phyloP scores from a whole-genome alignment of 2,888 invertebrate genomes.

The Sarcophaga carnaria region DNA sequence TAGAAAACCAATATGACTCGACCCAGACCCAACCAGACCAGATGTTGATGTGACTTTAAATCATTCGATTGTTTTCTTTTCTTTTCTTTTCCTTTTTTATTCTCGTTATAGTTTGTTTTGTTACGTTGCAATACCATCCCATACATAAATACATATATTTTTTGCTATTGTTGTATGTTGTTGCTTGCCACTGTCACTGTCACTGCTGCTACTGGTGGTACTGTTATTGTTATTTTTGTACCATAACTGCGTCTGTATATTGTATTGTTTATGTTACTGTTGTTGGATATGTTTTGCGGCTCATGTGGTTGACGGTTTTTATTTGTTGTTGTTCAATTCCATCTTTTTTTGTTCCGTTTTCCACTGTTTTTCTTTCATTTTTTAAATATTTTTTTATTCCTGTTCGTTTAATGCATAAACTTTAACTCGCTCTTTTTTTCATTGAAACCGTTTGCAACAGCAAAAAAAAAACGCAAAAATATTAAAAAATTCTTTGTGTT shows the following conservation, averaged over 20 bases:
- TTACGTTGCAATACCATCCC: conserved; percentile 55
- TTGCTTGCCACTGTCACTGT: conserved; percentile 31
- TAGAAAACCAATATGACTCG: background rate
- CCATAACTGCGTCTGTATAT: conserved; percentile 11
- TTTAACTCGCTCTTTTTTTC: conserved; percentile 20
- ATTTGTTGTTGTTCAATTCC: conserved; percentile 21
- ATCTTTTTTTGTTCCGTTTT: background rate
- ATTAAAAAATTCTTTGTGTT: background rate
- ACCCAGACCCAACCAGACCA: conserved; percentile 26
- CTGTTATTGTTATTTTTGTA: conserved; percentile 45
- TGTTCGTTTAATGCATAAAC: conserved; percentile 49
- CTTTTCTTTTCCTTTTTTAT: too few relatives aligned
- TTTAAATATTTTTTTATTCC: background rate
- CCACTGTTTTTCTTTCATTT: conserved; percentile 15
- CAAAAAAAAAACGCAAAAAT: background rate
- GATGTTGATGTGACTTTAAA: conserved; percentile 65
- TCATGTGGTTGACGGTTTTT: conserved; percentile 61
- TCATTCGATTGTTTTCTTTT: conserved; percentile 50
- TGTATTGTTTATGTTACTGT: conserved; percentile 38
- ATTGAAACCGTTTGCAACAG: conserved; percentile 7
- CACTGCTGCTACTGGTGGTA: background rate
- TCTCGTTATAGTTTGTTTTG: background rate
- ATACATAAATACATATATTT: conserved; percentile 22
- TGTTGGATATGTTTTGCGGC: conserved; percentile 55
- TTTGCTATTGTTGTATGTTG: conserved; percentile 28